Evolutionary conservation across 2,113 vertebrate genomes (phyloP).

Genomic region (Limanda limanda): DNA sequence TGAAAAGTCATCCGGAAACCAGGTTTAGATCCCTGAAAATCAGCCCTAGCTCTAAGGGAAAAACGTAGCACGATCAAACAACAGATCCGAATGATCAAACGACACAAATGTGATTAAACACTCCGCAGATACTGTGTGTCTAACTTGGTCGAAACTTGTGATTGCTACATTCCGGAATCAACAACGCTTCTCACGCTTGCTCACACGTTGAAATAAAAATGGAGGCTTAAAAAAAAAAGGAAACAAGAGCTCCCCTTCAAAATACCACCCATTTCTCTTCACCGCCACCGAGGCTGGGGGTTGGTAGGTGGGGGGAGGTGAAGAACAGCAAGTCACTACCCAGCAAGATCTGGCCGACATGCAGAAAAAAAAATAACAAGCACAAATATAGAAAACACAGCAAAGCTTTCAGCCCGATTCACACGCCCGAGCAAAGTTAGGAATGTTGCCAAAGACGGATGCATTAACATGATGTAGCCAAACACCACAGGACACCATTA

Average conservation of each 20-base stretch:
- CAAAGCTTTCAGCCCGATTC: slow-evolving; percentile 36
- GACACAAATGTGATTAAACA: neutral
- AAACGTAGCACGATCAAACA: neutral
- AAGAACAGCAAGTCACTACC: slow-evolving; percentile 82
- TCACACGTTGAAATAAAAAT: slow-evolving; percentile 75
- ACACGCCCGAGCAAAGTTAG: slow-evolving; percentile 43
- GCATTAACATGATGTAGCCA: slow-evolving; percentile 36
- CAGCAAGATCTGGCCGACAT: slow-evolving; percentile 63
- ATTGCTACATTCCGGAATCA: slow-evolving; percentile 21
- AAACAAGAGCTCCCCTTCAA: slow-evolving; percentile 82
- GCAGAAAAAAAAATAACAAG: neutral
- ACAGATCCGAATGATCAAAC: neutral
- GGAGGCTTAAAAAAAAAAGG: slow-evolving; percentile 87
- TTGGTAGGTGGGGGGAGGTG: slow-evolving; percentile 80
- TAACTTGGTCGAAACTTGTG: slow-evolving; percentile 38
- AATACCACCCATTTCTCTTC: slow-evolving; percentile 82
- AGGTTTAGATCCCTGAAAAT: neutral
- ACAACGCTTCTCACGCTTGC: slow-evolving; percentile 19
- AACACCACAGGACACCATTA: slow-evolving; percentile 24
- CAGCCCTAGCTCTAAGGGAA: neutral
- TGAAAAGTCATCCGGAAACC: neutral
- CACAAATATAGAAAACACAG: slow-evolving; percentile 44
- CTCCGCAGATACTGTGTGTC: neutral
- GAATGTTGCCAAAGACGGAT: slow-evolving; percentile 35
- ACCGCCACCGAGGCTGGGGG: slow-evolving; percentile 79